Evolutionary conservation across 1,140 invertebrate genomes (phyloP), one percentile per base, ranked within the genome.

Genomic region (Kradibia gibbosae): DNA sequence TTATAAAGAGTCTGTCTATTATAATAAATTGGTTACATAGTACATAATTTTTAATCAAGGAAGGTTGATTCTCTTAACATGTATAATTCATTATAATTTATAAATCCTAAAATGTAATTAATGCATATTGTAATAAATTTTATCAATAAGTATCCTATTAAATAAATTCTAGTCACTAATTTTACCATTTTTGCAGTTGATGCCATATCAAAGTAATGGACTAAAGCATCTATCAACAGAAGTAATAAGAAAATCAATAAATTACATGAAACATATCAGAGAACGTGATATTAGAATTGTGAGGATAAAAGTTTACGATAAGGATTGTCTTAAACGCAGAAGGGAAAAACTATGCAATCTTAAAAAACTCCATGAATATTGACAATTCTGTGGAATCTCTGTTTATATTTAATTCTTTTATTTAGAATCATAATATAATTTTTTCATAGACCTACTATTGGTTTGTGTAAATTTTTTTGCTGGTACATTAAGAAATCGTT

Each of bases 251-350:
- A 72, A 39, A 11, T 84, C 88, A 39, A 88, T 93, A 60, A 92
- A 92, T 4, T 93, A 94, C 84, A 86, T 95, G 1, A 89, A 92
- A 81, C 89, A 94, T 3, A 94, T 93, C 62, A 93, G 94, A 80
- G 93, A 91, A 34, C 94, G 94, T 11, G 94, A 95, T 89, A 94
- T 94, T 57, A 94, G 94, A 36, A 90, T 95, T 50, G 94, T 94
- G 60, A 91, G 94, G 82, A 86, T 95, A 1, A 87, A 93, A 74
- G 87, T 94, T 2, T 93, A 90, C 86, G 92, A 92, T 11, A 81
- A 8, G 36, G 48, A 78, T 3, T 62, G 34, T 17, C n/a, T 60
- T 25, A 7, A 57, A 11, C 20, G 25, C 7, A 55, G 3, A 39
- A 48, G 25, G 48, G 28, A 48, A 48, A 71, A 45, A 13, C 8